Base-by-base conservation (phyloP, 2,113 vertebrate genomes). In the Butastur rufipennis region DNA sequence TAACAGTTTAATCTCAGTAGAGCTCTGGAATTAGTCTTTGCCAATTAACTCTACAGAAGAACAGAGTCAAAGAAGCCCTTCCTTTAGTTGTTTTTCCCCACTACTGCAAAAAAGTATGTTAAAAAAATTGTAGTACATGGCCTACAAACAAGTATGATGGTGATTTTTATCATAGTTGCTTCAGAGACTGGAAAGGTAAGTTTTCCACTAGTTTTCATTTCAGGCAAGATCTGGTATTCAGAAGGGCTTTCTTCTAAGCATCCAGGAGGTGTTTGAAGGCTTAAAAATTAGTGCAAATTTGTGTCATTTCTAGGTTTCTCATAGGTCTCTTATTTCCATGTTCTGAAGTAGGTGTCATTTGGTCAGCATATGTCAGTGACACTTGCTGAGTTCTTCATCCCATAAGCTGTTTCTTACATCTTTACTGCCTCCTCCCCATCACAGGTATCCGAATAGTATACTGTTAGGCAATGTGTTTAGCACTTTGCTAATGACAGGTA, bases 401-500 rank as follows among this genome's bases (percentile, higher is more conserved):
- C 16, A 3, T 50, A 5, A 77, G 20, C 17, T 61, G 2, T 40
- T 52, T 23, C 22, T 71, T 32, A 26, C 26, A 9, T 27, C 21
- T 43, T 31, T 4, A 5, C 34, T 72, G 38, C 17, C 53, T 77
- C 21, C 10, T 77, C 13, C 31, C 34, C 11, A 4, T 73, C 50
- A 1, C 40, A 32, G 58, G 8, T 65, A 32, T 45, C 48, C 22
- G 5, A 5, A 6, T 2, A 11, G 7, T 50, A 7, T 31, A 1
- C 7, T 53, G 0, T 10, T 40, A 21, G 73, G 42, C n/a, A 59
- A 17, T 10, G 11, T 53, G 55, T 4, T 58, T 32, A 31, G 63
- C 1, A 7, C 48, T 70, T 48, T 36, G 58, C 68, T 47, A 14
- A 36, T 16, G 53, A 3, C n/a, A 27, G 47, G 42, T 17, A 1